Percentiles rank a stretch among this genome's conserved stretches.
These are phyloP conservation scores for Nycticryphes semicollaris DNA, from an alignment of 2,113 vertebrate genomes.

Conservation along the genomic window DNA sequence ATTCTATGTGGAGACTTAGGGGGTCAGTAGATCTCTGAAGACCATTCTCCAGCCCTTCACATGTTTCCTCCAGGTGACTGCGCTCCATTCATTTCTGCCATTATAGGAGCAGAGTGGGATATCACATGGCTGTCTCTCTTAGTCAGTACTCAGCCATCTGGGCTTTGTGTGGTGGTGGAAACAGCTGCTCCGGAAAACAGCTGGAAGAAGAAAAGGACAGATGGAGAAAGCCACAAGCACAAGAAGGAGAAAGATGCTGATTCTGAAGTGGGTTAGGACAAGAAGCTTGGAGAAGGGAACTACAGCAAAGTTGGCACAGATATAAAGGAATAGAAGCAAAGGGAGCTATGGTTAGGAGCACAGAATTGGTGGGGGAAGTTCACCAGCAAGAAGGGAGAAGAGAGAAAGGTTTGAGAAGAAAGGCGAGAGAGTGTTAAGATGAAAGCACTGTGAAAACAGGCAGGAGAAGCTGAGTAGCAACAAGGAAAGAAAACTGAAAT, in stretches of 20 bases:
- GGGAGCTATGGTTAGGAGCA: not conserved
- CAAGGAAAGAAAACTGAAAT: not conserved
- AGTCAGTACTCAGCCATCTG: not conserved
- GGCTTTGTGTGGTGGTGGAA: not conserved
- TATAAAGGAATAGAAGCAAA: not conserved
- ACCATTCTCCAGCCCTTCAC: not conserved
- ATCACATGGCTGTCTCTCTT: not conserved
- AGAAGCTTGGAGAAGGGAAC: not conserved
- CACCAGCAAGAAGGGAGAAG: not conserved
- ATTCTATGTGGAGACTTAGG: not conserved
- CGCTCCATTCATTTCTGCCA: not conserved
- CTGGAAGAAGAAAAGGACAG: constrained; percentile 1
- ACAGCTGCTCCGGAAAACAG: constrained; percentile 13
- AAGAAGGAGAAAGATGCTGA: not conserved
- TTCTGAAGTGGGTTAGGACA: not conserved
- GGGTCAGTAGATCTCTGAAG: not conserved
- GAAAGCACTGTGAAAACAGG: not conserved
- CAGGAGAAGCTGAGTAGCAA: not conserved
- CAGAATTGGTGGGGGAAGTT: not conserved
- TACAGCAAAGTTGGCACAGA: not conserved
- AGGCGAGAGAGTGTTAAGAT: not conserved
- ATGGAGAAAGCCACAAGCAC: not conserved
- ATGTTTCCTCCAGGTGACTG: not conserved
- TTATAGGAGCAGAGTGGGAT: not conserved
- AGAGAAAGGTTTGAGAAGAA: not conserved